A percentile compares a stretch with the other conserved stretches of the same genome.
Conservation (phyloP, 2,113 vertebrate species). For the Hypocryptadius cinnamomeus region DNA sequence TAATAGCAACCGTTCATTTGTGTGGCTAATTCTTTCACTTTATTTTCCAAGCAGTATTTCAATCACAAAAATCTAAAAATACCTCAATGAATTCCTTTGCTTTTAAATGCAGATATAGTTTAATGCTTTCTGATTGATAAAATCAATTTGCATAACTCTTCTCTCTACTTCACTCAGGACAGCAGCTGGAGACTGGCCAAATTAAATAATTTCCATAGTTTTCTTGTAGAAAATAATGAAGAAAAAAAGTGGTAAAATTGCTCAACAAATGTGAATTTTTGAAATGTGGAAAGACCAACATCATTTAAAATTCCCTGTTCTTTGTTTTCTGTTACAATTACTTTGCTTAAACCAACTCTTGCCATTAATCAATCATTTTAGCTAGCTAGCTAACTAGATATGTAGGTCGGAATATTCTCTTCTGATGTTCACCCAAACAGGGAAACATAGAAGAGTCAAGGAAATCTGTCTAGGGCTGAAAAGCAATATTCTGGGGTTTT, state of each 20-base stretch:
- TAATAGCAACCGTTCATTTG: neutral
- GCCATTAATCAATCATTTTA: neutral
- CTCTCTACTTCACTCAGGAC: neutral
- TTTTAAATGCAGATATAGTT: neutral
- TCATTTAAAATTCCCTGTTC: neutral
- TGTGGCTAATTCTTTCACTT: neutral
- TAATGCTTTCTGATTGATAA: neutral
- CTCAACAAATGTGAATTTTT: neutral
- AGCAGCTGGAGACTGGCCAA: neutral
- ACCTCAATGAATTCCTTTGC: neutral
- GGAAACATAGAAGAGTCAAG: neutral
- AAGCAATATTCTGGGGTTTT: neutral
- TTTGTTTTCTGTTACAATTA: neutral
- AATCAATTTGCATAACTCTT: neutral
- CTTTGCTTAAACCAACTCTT: neutral
- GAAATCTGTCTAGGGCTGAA: neutral
- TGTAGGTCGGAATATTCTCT: neutral
- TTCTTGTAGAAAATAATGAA: neutral
- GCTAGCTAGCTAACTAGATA: neutral
- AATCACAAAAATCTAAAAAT: neutral
- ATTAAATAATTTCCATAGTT: neutral
- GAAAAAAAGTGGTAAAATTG: neutral
- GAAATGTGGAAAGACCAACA: neutral
- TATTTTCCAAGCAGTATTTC: neutral
- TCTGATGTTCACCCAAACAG: neutral